Percentiles rank a stretch among this genome's conserved stretches.
Conservation (phyloP, 2,888 invertebrate species). For the Apamea epomidion region DNA sequence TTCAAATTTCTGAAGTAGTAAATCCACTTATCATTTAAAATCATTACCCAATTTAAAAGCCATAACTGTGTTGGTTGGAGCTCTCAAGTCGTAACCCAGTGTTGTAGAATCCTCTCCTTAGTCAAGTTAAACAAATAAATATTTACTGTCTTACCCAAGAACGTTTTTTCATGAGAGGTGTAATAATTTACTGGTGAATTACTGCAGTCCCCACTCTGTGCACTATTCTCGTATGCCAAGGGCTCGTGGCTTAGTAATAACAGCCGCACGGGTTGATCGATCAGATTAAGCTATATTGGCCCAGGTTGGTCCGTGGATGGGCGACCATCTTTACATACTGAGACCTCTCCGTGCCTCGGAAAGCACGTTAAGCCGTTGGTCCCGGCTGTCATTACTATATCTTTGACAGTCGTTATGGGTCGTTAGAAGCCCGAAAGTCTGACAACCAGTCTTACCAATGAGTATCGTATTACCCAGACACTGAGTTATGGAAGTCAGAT, state of each 20-base stretch:
- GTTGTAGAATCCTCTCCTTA: slow-evolving; percentile 6
- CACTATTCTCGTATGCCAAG: background rate
- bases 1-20: slow-evolving; percentile 24
- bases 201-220: background rate
- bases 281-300: too few species aligned
- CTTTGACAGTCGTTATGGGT: background rate
- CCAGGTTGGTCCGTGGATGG: background rate
- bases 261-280: too few species aligned
- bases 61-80: slow-evolving; percentile 12
- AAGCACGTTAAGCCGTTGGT: background rate
- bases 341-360: too few species aligned
- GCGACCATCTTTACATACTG: background rate
- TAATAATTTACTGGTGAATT: background rate
- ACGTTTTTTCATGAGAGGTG: background rate
- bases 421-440: background rate
- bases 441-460: background rate
- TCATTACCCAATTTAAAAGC: slow-evolving; percentile 53
- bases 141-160: background rate
- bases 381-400: background rate
- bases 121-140: background rate
- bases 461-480: background rate
- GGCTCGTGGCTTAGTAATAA: background rate
- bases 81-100: slow-evolving; percentile 17
- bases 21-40: slow-evolving; percentile 36
- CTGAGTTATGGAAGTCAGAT: background rate